Conservation (phyloP, 2,113 vertebrate species). For the Callithrix jacchus region DNA sequence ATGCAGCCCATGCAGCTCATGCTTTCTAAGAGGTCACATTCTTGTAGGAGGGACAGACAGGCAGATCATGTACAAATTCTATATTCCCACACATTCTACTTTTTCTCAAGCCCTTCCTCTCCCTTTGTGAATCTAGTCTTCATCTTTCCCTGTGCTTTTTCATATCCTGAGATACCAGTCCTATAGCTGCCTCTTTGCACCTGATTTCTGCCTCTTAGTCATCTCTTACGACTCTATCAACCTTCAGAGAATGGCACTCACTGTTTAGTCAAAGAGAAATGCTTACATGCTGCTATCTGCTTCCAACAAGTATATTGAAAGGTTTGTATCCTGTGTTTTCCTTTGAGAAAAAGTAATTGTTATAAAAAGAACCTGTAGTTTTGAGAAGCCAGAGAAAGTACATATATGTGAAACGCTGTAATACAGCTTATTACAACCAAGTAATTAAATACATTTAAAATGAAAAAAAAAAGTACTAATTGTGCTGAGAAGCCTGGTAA, state of each 20-base stretch:
- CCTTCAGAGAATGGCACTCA: not conserved
- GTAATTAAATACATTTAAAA: not conserved
- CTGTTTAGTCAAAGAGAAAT: not conserved
- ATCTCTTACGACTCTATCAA: not conserved
- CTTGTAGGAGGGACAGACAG: not conserved
- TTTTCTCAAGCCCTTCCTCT: not conserved
- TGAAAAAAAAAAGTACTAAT: not conserved
- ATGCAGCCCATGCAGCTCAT: not conserved
- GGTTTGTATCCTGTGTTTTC: not conserved
- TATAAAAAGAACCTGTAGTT: not conserved
- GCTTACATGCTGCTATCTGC: not conserved
- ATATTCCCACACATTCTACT: not conserved
- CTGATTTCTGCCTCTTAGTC: accelerated
- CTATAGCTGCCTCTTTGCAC: not conserved
- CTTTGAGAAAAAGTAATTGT: not conserved
- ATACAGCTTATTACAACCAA: not conserved
- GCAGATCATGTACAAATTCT: not conserved
- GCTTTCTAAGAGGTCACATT: not conserved
- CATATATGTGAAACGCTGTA: not conserved
- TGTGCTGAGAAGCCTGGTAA: not conserved
- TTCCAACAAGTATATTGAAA: not conserved
- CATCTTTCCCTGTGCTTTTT: not conserved
- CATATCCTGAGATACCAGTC: not conserved
- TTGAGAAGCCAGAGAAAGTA: conserved; percentile 31
- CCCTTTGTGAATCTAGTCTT: not conserved